Conservation (phyloP, 92 coral and sea anemone species). For the Phenganax stokvisi region DNA sequence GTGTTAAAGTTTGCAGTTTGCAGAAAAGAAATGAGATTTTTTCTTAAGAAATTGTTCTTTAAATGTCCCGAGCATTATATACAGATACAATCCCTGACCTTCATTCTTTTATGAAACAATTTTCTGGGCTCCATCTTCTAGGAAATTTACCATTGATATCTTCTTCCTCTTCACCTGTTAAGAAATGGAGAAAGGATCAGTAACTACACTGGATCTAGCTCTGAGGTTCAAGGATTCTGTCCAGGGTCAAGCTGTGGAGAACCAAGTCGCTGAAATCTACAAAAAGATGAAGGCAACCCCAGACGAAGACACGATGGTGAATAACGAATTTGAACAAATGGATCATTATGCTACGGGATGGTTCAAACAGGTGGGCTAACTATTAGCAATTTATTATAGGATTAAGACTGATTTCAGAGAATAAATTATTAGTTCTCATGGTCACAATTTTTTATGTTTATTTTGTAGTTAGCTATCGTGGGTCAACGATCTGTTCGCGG, state of each 20-base stretch:
- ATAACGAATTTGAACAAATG: slow-evolving; percentile 25
- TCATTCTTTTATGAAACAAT: no score
- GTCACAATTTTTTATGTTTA: neutral
- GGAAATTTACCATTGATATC: neutral
- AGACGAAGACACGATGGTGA: neutral
- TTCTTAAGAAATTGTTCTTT: no score
- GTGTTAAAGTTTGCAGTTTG: neutral
- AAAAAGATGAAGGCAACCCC: slow-evolving; percentile 13
- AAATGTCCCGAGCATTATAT: neutral
- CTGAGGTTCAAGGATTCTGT: slow-evolving; percentile 16
- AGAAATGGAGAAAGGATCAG: slow-evolving; percentile 26
- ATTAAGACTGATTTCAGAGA: no score
- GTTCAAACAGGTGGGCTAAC: slow-evolving; percentile 59
- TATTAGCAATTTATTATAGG: neutral
- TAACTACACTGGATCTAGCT: slow-evolving; percentile 22
- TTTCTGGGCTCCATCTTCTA: neutral
- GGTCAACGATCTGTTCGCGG: slow-evolving; percentile 80
- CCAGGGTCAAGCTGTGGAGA: slow-evolving; percentile 19
- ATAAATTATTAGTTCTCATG: no score
- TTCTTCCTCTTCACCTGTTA: neutral
- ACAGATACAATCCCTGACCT: neutral
- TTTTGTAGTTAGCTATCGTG: slow-evolving; percentile 57
- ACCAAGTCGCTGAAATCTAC: slow-evolving; percentile 5
- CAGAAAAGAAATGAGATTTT: no score
- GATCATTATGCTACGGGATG: slow-evolving; percentile 63